Evolutionary conservation across 2,113 vertebrate species (phyloP), one percentile per base, ranked within the genome.

Genomic region (Scomber colias): DNA sequence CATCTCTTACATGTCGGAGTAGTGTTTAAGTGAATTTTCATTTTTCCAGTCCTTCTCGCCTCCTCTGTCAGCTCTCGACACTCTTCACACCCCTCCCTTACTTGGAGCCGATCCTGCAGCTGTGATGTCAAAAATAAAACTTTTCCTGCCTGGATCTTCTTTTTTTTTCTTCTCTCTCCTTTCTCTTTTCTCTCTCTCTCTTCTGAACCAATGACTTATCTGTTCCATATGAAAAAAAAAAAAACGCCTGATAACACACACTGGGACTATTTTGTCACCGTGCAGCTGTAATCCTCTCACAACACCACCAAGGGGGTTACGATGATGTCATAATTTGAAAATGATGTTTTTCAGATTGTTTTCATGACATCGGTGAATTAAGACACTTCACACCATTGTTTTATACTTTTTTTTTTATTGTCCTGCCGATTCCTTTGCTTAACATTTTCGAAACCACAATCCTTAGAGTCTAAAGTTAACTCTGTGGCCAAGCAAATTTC

Each of bases 71-170:
- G 63, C 15, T 65, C 1, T 35, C 59, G 51, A 76, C 55, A 65
- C 44, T 27, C 73, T 70, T 53, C 46, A 57, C 68, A 60, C 70
- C 48, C 27, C 35, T 31, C 51, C 6, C 4, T 13, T 2, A 40
- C 40, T 61, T 79, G 27, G 63, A 70, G 24, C 40, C 17, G 19
- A 49, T 67, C 73, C 66, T 83, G 50, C 61, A 83, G 59, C 82
- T 81, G 65, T 78, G 56, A 73, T 53, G 57, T 64, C 17, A 48
- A 62, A 83, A 70, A 83, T 68, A 40, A 75, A 56, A 49, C 14
- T 6, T 71, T 74, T 75, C 60, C 65, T 66, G 5, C 21, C 57
- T 77, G 62, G 45, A 57, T 61, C 12, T 65, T 24, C 21, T 40
- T 11, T 27, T 45, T 44, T 5, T 10, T 50, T 13, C 21, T 21